These are phyloP conservation scores for Bovichtus variegatus DNA, from an alignment of 2,797 vertebrate genomes.

Conservation along the genomic window DNA sequence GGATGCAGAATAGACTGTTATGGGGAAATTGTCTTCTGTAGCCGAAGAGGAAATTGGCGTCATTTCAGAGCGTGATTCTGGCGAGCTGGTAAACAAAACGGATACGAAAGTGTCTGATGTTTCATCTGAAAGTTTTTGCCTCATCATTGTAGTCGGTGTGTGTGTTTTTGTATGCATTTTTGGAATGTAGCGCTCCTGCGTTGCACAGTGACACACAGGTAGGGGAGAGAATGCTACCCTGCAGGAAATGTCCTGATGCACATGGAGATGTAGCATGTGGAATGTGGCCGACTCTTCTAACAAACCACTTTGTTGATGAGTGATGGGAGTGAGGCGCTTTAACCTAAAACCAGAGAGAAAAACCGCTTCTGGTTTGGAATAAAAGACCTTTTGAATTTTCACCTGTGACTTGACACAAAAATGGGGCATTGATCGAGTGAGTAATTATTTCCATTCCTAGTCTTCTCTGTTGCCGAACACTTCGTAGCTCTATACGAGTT, in stretches of 20 bases:
- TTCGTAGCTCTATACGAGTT: not conserved
- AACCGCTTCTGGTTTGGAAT: not conserved
- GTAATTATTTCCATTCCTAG: constrained; percentile 10
- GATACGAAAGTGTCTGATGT: constrained; percentile 1
- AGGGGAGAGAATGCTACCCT: constrained; percentile 63
- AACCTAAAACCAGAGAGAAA: not conserved
- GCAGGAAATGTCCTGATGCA: constrained; percentile 59
- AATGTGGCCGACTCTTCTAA: constrained; percentile 33
- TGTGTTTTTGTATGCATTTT: not conserved
- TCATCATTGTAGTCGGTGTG: constrained; percentile 1
- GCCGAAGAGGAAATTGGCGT: not conserved
- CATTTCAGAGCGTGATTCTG: not conserved
- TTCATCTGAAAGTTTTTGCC: constrained; percentile 5
- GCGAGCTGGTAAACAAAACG: constrained; percentile 13
- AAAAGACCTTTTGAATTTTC: not conserved
- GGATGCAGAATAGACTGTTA: not conserved
- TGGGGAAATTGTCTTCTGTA: not conserved
- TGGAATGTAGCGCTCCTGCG: constrained; percentile 6
- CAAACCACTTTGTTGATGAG: not conserved
- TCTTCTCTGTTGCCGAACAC: not conserved
- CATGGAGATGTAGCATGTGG: not conserved
- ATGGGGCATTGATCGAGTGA: not conserved
- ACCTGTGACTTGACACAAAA: not conserved
- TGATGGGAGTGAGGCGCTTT: not conserved
- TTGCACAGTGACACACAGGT: constrained; percentile 8